Evolutionary conservation across 2,797 vertebrate species (phyloP).

Genomic region (Tympanoctomys barrerae): DNA sequence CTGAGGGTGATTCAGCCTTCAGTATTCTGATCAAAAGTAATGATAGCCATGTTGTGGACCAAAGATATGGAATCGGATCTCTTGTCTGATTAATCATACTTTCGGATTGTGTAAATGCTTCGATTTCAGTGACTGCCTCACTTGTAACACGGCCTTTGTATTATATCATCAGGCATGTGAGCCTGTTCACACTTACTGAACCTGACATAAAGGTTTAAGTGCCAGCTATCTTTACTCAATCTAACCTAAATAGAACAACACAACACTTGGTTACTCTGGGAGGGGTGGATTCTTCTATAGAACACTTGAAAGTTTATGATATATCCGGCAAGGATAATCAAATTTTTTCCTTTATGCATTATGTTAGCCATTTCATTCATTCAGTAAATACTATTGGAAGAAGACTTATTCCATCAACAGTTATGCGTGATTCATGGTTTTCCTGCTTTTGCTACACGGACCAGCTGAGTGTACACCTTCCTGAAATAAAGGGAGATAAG

Average conservation of each 20-base stretch:
- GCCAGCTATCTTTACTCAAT: neutral
- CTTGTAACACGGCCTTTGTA: constrained; percentile 6
- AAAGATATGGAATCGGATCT: constrained; percentile 74
- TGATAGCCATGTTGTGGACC: constrained; percentile 32
- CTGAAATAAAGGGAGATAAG: neutral
- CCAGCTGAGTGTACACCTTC: neutral
- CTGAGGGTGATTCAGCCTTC: constrained; percentile 50
- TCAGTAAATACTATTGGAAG: neutral
- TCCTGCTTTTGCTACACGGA: neutral
- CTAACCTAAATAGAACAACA: neutral
- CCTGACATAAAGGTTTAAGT: neutral
- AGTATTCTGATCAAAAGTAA: constrained; percentile 52
- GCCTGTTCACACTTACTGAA: constrained; percentile 23
- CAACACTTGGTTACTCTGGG: neutral
- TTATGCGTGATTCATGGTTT: neutral
- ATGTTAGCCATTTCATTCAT: neutral
- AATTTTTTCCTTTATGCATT: neutral
- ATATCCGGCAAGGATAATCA: neutral
- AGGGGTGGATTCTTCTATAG: neutral
- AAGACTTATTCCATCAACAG: neutral
- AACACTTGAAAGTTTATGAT: neutral
- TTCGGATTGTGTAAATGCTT: constrained; percentile 73
- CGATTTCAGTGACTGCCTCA: constrained; percentile 66
- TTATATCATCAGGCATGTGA: neutral
- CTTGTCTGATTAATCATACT: constrained; percentile 71